Percentiles rank a stretch among this genome's conserved stretches.
phyloP scores from a whole-genome alignment of 2,113 vertebrate genomes.

The Siniperca chuatsi region DNA sequence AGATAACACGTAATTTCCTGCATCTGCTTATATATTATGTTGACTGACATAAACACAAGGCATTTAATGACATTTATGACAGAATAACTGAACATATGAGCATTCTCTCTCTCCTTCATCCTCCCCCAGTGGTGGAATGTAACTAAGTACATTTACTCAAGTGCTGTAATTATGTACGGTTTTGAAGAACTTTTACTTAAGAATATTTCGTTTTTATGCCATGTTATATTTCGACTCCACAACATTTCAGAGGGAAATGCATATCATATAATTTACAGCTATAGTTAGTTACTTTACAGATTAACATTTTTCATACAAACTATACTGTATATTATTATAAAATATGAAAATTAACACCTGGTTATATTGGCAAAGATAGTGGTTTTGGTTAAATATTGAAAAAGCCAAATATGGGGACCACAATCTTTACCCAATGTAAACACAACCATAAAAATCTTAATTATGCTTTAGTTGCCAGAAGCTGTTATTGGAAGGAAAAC shows the following conservation, averaged over 20 bases:
- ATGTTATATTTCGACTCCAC: too few relatives aligned
- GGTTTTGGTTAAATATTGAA: too few relatives aligned
- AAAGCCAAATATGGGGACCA: too few relatives aligned
- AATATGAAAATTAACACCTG: too few relatives aligned
- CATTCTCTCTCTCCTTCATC: background rate
- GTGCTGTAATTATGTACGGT: background rate
- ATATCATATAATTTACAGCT: too few relatives aligned
- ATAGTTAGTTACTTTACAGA: too few relatives aligned
- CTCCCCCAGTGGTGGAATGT: background rate
- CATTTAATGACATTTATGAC: background rate
- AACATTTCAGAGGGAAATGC: background rate
- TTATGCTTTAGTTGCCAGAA: background rate
- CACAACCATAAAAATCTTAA: too few relatives aligned
- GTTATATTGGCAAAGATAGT: too few relatives aligned
- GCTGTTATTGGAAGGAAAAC: background rate
- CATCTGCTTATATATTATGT: constrained; percentile 6
- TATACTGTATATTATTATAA: too few relatives aligned
- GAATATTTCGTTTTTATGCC: background rate
- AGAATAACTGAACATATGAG: background rate
- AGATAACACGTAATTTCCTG: constrained; percentile 40
- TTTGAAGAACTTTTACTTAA: background rate
- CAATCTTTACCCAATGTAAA: too few relatives aligned
- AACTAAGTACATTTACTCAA: background rate
- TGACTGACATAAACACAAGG: background rate
- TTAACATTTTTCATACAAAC: too few relatives aligned